Percentiles rank a stretch among this genome's conserved stretches.
phyloP scores from a whole-genome alignment of 2,113 vertebrate species.

The Xiphophorus hellerii region DNA sequence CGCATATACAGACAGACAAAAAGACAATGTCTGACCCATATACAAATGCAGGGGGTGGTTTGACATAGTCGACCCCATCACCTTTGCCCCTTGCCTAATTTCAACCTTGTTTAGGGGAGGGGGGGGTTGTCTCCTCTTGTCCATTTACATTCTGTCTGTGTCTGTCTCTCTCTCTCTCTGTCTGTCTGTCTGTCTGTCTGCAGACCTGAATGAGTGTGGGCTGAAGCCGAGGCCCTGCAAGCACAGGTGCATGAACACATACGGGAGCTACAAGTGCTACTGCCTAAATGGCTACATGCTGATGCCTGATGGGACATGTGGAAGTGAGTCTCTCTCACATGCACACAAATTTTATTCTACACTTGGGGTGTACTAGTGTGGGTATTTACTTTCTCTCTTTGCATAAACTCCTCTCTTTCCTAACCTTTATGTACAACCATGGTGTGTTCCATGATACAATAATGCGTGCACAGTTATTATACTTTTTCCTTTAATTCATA shows the following conservation, averaged over 20 bases:
- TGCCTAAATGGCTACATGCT: slow-evolving; percentile 96
- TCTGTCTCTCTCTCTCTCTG: slow-evolving; percentile 3
- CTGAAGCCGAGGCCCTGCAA: slow-evolving; percentile 95
- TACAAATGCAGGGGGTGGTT: slow-evolving; percentile 44
- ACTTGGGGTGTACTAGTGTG: slow-evolving; percentile 10
- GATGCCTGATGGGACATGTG: slow-evolving; percentile 93
- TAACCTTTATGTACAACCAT: background rate
- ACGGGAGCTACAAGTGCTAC: slow-evolving; percentile 97
- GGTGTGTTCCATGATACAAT: background rate
- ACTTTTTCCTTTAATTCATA: background rate
- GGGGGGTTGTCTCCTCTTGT: slow-evolving; percentile 11
- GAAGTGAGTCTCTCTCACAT: slow-evolving; percentile 81
- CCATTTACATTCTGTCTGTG: slow-evolving; percentile 24
- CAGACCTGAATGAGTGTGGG: slow-evolving; percentile 97
- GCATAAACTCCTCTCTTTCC: background rate
- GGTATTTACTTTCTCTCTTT: slow-evolving; percentile 12
- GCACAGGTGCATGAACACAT: slow-evolving; percentile 97
- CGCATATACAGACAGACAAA: slow-evolving; percentile 22
- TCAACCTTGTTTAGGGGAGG: slow-evolving; percentile 2
- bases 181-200: slow-evolving; percentile 50
- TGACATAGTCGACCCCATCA: slow-evolving; percentile 54
- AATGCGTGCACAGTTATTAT: background rate
- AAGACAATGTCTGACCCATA: slow-evolving; percentile 2
- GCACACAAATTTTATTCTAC: background rate
- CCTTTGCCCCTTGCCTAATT: slow-evolving; percentile 61